Conservation (phyloP, 37 sponge, comb jelly and placozoan genomes). For the Petrosia ficiformis region DNA sequence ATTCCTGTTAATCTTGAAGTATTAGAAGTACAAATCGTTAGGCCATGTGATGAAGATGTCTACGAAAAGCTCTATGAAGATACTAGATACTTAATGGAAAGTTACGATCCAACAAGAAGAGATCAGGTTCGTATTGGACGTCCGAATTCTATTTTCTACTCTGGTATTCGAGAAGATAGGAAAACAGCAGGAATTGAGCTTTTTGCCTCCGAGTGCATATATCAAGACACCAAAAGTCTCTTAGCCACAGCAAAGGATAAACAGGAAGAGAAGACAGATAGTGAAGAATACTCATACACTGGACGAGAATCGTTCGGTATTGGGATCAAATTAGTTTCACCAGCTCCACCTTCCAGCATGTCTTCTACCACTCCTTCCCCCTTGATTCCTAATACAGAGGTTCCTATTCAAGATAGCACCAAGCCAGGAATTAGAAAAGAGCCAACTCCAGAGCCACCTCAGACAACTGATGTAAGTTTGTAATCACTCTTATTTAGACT, state of each 20-base stretch:
- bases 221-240: neutral
- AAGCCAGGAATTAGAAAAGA: too few species aligned
- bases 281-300: too few species aligned
- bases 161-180: neutral
- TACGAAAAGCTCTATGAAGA: slow-evolving; percentile 6
- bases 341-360: neutral
- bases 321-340: neutral
- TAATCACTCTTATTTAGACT: too few species aligned
- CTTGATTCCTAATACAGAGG: too few species aligned
- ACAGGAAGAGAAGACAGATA: too few species aligned
- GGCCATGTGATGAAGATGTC: neutral
- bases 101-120: neutral
- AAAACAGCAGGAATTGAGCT: neutral
- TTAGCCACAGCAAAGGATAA: too few species aligned
- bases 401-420: neutral
- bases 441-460: too few species aligned
- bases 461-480: too few species aligned
- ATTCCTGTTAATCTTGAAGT: neutral
- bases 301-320: too few species aligned
- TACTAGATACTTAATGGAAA: neutral
- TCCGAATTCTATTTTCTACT: neutral
- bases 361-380: too few species aligned
- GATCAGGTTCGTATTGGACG: neutral
- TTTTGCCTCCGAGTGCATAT: neutral
- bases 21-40: slow-evolving; percentile 1